A percentile compares a stretch with the other conserved stretches of the same genome.
phyloP scores from a whole-genome alignment of 92 coral and sea anemone species.

The Epizoanthus rinbou region DNA sequence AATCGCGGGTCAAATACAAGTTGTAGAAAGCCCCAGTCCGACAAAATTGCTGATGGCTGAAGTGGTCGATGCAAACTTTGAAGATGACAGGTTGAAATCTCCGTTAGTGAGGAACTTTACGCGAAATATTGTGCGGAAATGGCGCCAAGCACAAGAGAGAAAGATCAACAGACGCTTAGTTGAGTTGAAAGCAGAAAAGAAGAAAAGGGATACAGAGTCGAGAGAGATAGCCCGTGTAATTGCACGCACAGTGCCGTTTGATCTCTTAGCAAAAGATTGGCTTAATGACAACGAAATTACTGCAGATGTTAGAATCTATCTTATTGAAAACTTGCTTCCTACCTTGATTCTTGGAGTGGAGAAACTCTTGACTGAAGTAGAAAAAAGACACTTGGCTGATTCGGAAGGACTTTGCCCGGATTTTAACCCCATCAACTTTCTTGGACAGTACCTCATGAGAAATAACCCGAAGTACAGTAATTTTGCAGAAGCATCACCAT shows the following conservation, averaged over 20 bases:
- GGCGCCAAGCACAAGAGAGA: conserved; percentile 82
- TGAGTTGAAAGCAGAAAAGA: conserved; percentile 76
- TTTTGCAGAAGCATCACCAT: conserved; percentile 93
- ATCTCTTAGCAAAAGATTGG: conserved; percentile 93
- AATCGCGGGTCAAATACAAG: conserved; percentile 4
- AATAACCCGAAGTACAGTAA: conserved; percentile 93
- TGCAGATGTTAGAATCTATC: conserved; percentile 81
- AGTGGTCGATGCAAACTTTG: conserved; percentile 55
- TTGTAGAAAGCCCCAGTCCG: conserved; percentile 40
- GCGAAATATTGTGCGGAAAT: conserved; percentile 71
- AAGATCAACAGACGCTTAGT: conserved; percentile 76
- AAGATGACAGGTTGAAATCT: conserved; percentile 68
- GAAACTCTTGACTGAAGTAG: conserved; percentile 85
- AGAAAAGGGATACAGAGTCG: conserved; percentile 75
- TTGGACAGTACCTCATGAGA: conserved; percentile 93
- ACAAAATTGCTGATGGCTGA: conserved; percentile 70
- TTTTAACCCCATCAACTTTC: conserved; percentile 89
- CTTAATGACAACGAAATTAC: conserved; percentile 78
- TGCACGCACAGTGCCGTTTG: conserved; percentile 84
- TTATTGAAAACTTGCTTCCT: conserved; percentile 86
- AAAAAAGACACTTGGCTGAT: conserved; percentile 73
- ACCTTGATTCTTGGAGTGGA: conserved; percentile 92
- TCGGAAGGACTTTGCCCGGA: conserved; percentile 79
- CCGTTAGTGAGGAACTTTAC: conserved; percentile 79
- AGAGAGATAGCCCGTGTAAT: conserved; percentile 76